Evolutionary conservation across 2,113 vertebrate genomes (phyloP).

Genomic region (Ophthalmolycus amberensis): DNA sequence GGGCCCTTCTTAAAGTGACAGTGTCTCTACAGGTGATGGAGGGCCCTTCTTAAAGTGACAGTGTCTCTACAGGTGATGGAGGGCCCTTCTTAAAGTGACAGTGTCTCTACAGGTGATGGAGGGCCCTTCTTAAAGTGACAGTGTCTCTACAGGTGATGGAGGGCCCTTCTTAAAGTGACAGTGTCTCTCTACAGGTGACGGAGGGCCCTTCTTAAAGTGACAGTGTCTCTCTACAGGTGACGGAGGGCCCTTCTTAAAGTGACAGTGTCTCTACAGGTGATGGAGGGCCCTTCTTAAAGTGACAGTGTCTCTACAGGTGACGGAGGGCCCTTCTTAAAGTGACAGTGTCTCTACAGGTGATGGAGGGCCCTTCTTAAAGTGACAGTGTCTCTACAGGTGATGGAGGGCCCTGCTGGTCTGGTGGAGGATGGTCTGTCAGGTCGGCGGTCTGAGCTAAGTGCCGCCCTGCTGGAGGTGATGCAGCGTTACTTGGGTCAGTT

Average conservation of each 20-base stretch:
- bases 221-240: too few relatives aligned
- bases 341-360: conserved; percentile 47
- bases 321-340: not conserved
- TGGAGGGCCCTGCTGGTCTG: conserved; percentile 57
- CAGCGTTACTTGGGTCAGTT: conserved; percentile 75
- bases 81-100: not conserved
- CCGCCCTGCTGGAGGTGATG: conserved; percentile 72
- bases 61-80: conserved; percentile 45
- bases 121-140: not conserved
- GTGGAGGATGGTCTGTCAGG: conserved; percentile 60
- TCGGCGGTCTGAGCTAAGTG: conserved; percentile 55
- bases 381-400: conserved; percentile 51
- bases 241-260: not conserved
- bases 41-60: not conserved
- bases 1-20: not conserved
- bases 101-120: conserved; percentile 56
- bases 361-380: not conserved
- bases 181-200: conserved; percentile 48
- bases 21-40: conserved; percentile 56
- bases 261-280: too few relatives aligned
- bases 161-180: not conserved
- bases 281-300: not conserved
- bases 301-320: too few relatives aligned
- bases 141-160: conserved; percentile 45
- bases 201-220: conserved; percentile 23